Evolutionary conservation across 2,113 vertebrate species (phyloP), one percentile per base, ranked within the genome.

Genomic region (Engraulis encrasicolus): DNA sequence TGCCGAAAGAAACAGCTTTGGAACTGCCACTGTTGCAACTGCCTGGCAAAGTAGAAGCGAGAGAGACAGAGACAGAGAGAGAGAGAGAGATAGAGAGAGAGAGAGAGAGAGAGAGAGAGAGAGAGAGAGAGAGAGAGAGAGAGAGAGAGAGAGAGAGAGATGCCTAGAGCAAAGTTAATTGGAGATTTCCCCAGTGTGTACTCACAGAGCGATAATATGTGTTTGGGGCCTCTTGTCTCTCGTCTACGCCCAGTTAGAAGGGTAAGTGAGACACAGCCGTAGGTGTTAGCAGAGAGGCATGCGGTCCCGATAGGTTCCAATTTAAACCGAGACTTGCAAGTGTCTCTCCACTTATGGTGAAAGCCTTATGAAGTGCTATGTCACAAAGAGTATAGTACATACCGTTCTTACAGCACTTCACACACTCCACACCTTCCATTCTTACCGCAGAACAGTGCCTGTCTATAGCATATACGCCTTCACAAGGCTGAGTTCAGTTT

Each of bases 161-260:
- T 80, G 86, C 77, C 80, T 81, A 49, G 23, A 79, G 58, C 23
- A 78, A 50, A 50, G 74, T 50, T 83, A 58, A 83, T 66, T 45
- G 77, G 82, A 88, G 52, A 78, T 36, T 83, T 89, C 83, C 85
- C 88, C 14, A 6, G 23, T 27, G 83, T 34, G 71, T 54, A 74
- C 48, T 88, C 85, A 81, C 87, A 66, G 54, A 88, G 82, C 27
- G 81, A 31, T 84, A 50, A 78, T 79, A 49, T 78, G 74, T 23
- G 15, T 78, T 49, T 82, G 20, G n/a, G 9, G 66, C 19, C 19
- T 20, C 66, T 74, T 14, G 66, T 74, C 4, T n/a, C n/a, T n/a
- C 1, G 66, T 74, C 17, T 15, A 18, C 66, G 14, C 27, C 66
- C 66, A 74, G 27, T 74, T 74, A 34, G 27, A 34, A 5, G 15